These are phyloP conservation scores for Acanthisitta chloris DNA, from an alignment of 2,113 vertebrate species.

Conservation along the genomic window DNA sequence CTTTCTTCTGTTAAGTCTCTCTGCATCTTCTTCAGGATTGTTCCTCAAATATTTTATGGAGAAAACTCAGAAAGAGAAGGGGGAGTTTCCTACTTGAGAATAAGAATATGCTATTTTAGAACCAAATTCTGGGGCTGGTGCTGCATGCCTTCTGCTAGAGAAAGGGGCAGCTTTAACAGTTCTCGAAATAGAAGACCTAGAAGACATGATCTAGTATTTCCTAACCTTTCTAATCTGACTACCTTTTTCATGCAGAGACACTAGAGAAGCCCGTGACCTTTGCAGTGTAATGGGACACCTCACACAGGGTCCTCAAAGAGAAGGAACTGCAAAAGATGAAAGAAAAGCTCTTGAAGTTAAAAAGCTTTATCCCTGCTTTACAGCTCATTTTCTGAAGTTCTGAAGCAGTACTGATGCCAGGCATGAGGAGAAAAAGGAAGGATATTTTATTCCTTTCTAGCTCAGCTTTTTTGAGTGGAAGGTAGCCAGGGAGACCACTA, in stretches of 20 bases:
- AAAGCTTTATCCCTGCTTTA: background rate
- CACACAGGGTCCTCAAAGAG: background rate
- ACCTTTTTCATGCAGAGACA: background rate
- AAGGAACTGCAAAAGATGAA: background rate
- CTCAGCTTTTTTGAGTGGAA: background rate
- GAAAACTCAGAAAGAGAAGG: background rate
- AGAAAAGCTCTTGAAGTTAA: background rate
- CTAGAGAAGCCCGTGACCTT: background rate
- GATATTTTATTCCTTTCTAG: background rate
- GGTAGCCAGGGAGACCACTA: background rate
- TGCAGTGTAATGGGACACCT: background rate
- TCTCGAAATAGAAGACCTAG: background rate
- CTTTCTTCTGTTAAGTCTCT: background rate
- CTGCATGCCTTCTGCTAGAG: background rate
- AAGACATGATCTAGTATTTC: background rate
- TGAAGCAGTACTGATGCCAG: background rate
- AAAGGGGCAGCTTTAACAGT: background rate
- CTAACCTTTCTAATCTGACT: background rate
- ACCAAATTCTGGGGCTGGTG: background rate
- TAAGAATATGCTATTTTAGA: background rate
- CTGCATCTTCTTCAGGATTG: background rate
- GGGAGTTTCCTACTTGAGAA: fast-evolving
- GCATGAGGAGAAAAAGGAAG: background rate
- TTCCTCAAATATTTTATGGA: background rate
- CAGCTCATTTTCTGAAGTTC: background rate